Evolutionary conservation across 2,797 vertebrate species (phyloP).

Genomic region (Scolopax rusticola): DNA sequence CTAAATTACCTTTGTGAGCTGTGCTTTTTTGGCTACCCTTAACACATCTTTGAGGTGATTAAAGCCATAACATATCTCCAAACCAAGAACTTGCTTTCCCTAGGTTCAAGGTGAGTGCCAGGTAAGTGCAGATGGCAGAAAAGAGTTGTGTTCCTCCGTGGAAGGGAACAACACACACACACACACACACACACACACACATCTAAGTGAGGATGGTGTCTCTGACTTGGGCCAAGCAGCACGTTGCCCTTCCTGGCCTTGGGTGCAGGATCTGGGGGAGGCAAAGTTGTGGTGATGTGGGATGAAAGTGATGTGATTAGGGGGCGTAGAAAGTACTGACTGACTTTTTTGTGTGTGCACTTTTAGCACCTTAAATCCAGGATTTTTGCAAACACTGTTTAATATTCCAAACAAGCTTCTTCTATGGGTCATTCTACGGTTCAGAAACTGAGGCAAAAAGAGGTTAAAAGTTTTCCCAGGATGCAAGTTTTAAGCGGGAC

Average conservation of each 20-base stretch:
- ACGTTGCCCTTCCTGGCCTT: fast-evolving
- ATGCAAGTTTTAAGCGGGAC: not conserved
- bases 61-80: not conserved
- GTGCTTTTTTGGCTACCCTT: not conserved
- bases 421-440: not conserved
- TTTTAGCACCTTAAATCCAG: not conserved
- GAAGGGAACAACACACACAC: not conserved
- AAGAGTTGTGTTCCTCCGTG: fast-evolving
- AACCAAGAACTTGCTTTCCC: not conserved
- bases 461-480: not conserved
- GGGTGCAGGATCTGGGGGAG: not conserved
- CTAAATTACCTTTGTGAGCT: not conserved
- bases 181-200: not conserved
- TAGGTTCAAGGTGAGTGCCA: not conserved
- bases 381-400: not conserved
- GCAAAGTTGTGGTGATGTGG: not conserved
- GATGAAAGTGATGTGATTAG: not conserved
- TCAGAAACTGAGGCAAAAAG: not conserved
- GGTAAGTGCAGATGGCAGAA: not conserved
- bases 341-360: not conserved
- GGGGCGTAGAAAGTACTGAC: not conserved
- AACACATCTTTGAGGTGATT: not conserved
- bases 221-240: not conserved
- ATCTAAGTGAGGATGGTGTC: not conserved
- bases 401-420: not conserved